Evolutionary conservation across 1,140 invertebrate species (phyloP), one percentile per base, ranked within the genome.

Genomic region (Megalopta genalis): DNA sequence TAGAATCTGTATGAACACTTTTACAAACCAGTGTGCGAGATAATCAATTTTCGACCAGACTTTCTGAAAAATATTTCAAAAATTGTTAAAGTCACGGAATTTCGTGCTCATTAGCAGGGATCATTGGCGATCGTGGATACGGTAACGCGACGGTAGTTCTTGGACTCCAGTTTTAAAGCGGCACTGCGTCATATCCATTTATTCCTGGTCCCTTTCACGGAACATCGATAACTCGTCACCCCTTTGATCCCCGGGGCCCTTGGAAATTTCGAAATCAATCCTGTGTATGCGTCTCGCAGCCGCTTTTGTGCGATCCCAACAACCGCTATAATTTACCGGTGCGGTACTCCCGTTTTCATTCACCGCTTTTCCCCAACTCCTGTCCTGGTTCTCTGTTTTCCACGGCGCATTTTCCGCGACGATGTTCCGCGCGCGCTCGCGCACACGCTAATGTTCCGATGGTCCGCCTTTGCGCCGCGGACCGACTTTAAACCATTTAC

Each of bases 401-500:
- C 52, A 4, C 25, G 63, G 1, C 42, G 59, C 60, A 71, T 32
- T 71, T 62, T 52, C 66, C 32, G 16, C 27, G 66, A 25, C 65
- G 65, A 66, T 66, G 65, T 66, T 23, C 64, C 65, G 5, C 3
- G 60, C 3, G 59, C 42, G 42, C 8, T 12, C 42, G 42, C 42
- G 12, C 42, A 3, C 10, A 6, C 32, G 63, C 63, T 37, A 65
- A 42, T 37, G 57, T 63, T 64, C 54, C 67, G 68, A 39, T 32
- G 60, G 46, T n/a, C 46, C 60, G 32, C 60, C 68, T 77, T 71
- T 64, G 16, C 57, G 42, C 10, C 9, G 12, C n/a, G 14, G n/a
- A 39, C 65, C 65, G 59, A 52, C 67, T 71, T 77, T 77, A 71
- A 71, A 52, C 68, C 68, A 64, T 77, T 77, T 77, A 77, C 59